A percentile compares a stretch with the other conserved stretches of the same genome.
Evolutionary conservation across 2,797 vertebrate genomes (phyloP).

Genomic region (Pelochelys cantorii): DNA sequence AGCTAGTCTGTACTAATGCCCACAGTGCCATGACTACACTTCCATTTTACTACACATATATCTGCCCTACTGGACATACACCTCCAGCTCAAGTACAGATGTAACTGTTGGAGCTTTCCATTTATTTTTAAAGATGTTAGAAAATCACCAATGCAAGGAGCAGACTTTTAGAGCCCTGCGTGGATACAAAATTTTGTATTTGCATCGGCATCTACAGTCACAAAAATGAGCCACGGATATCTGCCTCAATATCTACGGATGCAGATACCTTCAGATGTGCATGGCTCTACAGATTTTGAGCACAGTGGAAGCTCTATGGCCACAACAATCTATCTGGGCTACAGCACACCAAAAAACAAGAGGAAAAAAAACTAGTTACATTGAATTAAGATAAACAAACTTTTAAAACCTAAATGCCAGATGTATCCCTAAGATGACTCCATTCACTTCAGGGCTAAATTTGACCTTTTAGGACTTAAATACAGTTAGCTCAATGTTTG

Average conservation of each 20-base stretch:
- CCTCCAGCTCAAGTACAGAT: not conserved
- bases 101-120: not conserved
- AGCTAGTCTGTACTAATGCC: not conserved
- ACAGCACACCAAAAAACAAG: not conserved
- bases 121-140: not conserved
- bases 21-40: not conserved
- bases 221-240: no score
- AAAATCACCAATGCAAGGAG: accelerated
- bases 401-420: not conserved
- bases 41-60: not conserved
- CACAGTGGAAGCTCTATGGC: not conserved
- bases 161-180: no score
- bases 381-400: not conserved
- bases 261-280: no score
- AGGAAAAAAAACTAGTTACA: not conserved
- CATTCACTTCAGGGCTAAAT: not conserved
- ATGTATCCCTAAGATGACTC: not conserved
- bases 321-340: not conserved
- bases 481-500: not conserved
- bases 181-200: no score
- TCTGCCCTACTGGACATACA: not conserved
- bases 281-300: no score
- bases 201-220: no score
- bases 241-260: no score
- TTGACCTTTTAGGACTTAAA: not conserved